Evolutionary conservation across 2,888 invertebrate genomes (phyloP).

Genomic region (Lydus trimaculatus): DNA sequence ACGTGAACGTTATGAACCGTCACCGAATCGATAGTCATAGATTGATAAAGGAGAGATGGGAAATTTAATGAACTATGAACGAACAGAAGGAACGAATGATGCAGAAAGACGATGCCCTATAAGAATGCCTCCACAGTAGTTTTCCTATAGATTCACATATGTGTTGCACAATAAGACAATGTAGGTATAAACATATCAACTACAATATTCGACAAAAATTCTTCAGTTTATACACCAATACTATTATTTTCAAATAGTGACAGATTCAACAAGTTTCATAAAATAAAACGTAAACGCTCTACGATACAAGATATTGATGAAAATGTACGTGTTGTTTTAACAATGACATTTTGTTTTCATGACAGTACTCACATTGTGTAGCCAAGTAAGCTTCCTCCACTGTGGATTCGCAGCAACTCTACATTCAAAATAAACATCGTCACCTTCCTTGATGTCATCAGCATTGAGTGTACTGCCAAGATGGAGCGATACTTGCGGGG

Average conservation of each 20-base stretch:
- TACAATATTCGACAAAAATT: too few relatives aligned
- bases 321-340: background rate
- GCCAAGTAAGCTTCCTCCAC: constrained; percentile 84
- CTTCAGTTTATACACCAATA: too few relatives aligned
- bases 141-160: background rate
- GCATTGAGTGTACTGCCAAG: constrained; percentile 85
- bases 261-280: background rate
- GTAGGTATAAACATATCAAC: background rate
- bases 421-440: constrained; percentile 93
- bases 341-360: too few relatives aligned
- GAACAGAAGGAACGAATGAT: constrained; percentile 56
- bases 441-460: constrained; percentile 90
- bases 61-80: constrained; percentile 59
- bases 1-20: constrained; percentile 51
- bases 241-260: background rate
- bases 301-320: background rate
- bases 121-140: constrained; percentile 5
- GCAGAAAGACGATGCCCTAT: constrained; percentile 50
- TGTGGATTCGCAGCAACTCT: constrained; percentile 89
- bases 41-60: constrained; percentile 58
- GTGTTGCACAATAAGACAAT: background rate
- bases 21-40: constrained; percentile 55
- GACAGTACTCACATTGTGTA: constrained; percentile 86
- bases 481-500: constrained; percentile 81
- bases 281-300: too few relatives aligned